These are phyloP conservation scores for Mnemiopsis leidyi DNA, from an alignment of 37 sponge, comb jelly and placozoan species.

Conservation along the genomic window DNA sequence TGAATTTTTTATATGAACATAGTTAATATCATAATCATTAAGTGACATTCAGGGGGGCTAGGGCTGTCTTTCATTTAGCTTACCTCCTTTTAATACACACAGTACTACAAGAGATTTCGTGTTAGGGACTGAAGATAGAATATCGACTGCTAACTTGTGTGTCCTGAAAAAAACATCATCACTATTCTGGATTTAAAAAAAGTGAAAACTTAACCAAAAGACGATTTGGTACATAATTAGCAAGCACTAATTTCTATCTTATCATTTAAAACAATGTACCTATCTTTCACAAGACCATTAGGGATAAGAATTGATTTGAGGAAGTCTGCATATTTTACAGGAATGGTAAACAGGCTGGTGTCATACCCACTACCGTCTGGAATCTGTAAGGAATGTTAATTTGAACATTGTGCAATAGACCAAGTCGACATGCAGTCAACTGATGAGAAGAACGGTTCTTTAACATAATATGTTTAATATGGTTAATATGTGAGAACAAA, in stretches of 20 bases:
- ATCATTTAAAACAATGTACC: not conserved
- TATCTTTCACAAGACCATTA: constrained; percentile 30
- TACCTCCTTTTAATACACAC: constrained; percentile 29
- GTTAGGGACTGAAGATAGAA: not conserved
- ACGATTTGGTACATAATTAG: too few relatives aligned
- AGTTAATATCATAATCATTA: too few relatives aligned
- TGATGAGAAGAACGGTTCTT: too few relatives aligned
- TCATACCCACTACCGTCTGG: constrained; percentile 18
- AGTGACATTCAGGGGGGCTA: too few relatives aligned
- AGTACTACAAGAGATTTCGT: not conserved
- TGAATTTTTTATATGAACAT: too few relatives aligned
- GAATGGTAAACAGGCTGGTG: constrained; percentile 16
- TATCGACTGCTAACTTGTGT: constrained; percentile 22
- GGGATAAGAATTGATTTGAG: constrained; percentile 7
- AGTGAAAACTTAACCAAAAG: too few relatives aligned
- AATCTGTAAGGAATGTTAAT: constrained; percentile 8
- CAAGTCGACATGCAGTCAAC: too few relatives aligned
- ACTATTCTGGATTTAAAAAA: not conserved
- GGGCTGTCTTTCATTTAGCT: not conserved
- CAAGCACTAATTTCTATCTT: too few relatives aligned
- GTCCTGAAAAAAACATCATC: not conserved
- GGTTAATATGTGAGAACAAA: too few relatives aligned
- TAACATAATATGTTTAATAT: too few relatives aligned
- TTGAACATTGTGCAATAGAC: too few relatives aligned
- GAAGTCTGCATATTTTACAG: constrained; percentile 33